Evolutionary conservation across 2,797 vertebrate species (phyloP).

Genomic region (Chromis chromis): DNA sequence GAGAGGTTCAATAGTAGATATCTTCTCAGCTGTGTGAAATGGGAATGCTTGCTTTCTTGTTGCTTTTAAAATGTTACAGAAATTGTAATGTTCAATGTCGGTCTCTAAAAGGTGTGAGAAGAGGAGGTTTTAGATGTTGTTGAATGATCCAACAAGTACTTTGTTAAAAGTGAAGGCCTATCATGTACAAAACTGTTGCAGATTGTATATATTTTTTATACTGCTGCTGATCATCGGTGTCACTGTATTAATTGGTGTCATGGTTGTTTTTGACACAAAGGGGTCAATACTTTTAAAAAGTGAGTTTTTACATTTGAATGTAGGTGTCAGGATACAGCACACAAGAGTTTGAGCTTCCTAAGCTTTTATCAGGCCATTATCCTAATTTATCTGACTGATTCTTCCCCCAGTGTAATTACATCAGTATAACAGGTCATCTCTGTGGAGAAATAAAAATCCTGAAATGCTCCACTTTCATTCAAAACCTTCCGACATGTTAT

Average conservation of each 20-base stretch:
- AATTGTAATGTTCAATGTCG: background rate
- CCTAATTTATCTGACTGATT: background rate
- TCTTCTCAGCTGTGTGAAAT: background rate
- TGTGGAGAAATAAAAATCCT: background rate
- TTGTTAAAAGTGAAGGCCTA: background rate
- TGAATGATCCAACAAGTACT: background rate
- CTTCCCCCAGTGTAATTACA: background rate
- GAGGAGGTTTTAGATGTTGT: background rate
- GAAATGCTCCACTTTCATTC: background rate
- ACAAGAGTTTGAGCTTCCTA: background rate
- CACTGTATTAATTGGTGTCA: background rate
- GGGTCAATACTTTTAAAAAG: too few species aligned
- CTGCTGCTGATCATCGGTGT: background rate
- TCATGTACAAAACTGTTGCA: background rate
- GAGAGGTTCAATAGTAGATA: background rate
- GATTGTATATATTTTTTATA: background rate
- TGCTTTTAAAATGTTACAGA: background rate
- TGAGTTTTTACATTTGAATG: background rate
- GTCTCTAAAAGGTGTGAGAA: background rate
- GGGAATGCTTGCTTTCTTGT: background rate
- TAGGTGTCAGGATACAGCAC: background rate
- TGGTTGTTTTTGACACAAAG: background rate
- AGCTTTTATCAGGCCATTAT: background rate
- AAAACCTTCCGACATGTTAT: too few species aligned
- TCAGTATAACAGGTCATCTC: background rate